Conservation (phyloP, 1,140 invertebrate species). For the Pachyrhynchus sulphureomaculatus region DNA sequence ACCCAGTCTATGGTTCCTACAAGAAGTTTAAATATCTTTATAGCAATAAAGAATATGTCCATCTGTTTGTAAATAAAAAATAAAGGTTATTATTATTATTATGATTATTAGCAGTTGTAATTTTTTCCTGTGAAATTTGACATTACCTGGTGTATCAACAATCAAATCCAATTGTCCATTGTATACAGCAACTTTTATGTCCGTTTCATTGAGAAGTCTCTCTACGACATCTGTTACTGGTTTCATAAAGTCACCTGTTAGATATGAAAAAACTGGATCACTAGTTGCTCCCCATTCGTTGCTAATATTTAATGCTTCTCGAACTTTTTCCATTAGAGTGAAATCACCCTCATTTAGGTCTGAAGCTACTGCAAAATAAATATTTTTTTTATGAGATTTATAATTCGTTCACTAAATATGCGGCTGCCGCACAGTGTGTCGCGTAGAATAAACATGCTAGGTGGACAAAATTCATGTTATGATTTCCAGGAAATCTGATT, state of each 20-base stretch:
- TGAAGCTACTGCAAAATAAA: constrained; percentile 41
- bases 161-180: constrained; percentile 72
- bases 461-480: too few relatives aligned
- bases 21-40: too few relatives aligned
- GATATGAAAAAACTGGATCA: constrained; percentile 61
- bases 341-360: constrained; percentile 46
- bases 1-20: constrained; percentile 72
- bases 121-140: too few relatives aligned
- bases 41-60: constrained; percentile 2
- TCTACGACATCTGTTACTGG: constrained; percentile 74
- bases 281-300: constrained; percentile 68
- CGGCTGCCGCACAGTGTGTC: too few relatives aligned
- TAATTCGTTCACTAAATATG: too few relatives aligned
- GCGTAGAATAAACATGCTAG: too few relatives aligned
- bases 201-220: constrained; percentile 66
- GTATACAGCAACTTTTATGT: constrained; percentile 67
- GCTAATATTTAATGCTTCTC: constrained; percentile 60
- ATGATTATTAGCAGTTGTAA: too few relatives aligned
- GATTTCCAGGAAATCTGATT: too few relatives aligned
- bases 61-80: background rate
- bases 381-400: background rate
- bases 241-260: constrained; percentile 80
- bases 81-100: background rate
- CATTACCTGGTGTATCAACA: constrained; percentile 67
- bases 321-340: constrained; percentile 71